Percentiles rank a stretch among this genome's conserved stretches.
Evolutionary conservation across 1,140 invertebrate species (phyloP).

Genomic region (Ceratitis capitata): DNA sequence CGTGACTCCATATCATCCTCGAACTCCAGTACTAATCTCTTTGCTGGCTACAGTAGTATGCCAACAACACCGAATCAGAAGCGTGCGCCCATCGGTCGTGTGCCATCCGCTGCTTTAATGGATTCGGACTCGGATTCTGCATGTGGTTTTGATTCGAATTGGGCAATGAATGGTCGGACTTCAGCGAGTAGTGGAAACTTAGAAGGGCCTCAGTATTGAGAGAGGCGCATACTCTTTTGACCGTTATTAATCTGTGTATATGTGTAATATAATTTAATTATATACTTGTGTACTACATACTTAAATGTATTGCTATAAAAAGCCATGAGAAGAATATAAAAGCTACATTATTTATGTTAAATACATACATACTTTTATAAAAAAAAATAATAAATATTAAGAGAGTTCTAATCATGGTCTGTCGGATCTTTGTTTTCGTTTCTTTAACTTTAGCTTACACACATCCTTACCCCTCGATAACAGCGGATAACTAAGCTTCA

Average conservation of each 20-base stretch:
- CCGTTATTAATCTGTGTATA: neutral
- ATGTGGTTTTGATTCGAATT: constrained; percentile 81
- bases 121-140: constrained; percentile 82
- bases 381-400: too few species aligned
- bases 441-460: too few species aligned
- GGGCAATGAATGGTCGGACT: constrained; percentile 65
- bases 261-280: constrained; percentile 26
- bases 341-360: neutral
- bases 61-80: constrained; percentile 72
- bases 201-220: constrained; percentile 41
- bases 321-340: constrained; percentile 6
- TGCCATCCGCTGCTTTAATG: constrained; percentile 45
- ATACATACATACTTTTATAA: constrained; percentile 6
- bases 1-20: constrained; percentile 60
- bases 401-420: too few species aligned
- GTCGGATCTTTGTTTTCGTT: too few species aligned
- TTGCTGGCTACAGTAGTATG: constrained; percentile 68
- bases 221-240: neutral
- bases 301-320: constrained; percentile 14
- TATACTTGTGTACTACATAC: constrained; percentile 11
- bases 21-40: constrained; percentile 59
- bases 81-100: constrained; percentile 58
- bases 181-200: constrained; percentile 50
- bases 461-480: too few species aligned
- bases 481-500: too few species aligned